Percentiles rank a stretch among this genome's conserved stretches.
Conservation (phyloP, 1,140 invertebrate genomes). For the Drosophila seguyi region DNA sequence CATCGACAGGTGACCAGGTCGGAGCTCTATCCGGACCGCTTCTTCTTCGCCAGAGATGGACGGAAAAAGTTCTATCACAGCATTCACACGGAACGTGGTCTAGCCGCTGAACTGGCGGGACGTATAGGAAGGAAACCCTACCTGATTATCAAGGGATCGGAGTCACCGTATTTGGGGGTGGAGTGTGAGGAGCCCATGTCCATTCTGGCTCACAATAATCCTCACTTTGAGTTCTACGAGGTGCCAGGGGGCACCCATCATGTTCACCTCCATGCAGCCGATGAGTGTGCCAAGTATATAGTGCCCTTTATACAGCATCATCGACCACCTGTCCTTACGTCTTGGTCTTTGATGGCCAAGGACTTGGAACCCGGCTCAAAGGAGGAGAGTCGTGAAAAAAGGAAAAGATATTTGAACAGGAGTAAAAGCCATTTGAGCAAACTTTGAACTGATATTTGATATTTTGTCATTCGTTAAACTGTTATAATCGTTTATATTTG, state of each 20-base stretch:
- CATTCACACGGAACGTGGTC: conserved; percentile 11
- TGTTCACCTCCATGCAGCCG: conserved; percentile 89
- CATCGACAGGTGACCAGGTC: conserved; percentile 86
- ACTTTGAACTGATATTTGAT: conserved; percentile 7
- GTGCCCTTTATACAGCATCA: conserved; percentile 85
- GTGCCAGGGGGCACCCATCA: conserved; percentile 87
- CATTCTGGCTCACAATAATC: conserved; percentile 86
- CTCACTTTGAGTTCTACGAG: conserved; percentile 87
- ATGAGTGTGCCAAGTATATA: conserved; percentile 86
- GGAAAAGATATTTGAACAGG: conserved; percentile 16
- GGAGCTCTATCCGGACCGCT: conserved; percentile 86
- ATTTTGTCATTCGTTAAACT: not conserved
- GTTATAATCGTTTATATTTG: no score
- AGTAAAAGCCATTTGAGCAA: conserved; percentile 17
- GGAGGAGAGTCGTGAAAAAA: conserved; percentile 8
- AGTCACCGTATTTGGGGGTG: conserved; percentile 13
- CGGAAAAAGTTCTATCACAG: conserved; percentile 84
- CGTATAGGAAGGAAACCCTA: conserved; percentile 60
- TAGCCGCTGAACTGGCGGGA: conserved; percentile 41
- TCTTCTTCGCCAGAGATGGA: conserved; percentile 87
- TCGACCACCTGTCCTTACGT: conserved; percentile 68
- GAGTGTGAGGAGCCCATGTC: conserved; percentile 85
- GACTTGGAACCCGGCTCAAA: conserved; percentile 3
- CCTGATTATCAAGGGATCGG: conserved; percentile 60
- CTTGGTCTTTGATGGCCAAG: conserved; percentile 44